A percentile compares a stretch with the other conserved stretches of the same genome.
These are phyloP conservation scores for Odontamblyopus rebecca DNA, from an alignment of 2,797 vertebrate genomes.

Conservation along the genomic window DNA sequence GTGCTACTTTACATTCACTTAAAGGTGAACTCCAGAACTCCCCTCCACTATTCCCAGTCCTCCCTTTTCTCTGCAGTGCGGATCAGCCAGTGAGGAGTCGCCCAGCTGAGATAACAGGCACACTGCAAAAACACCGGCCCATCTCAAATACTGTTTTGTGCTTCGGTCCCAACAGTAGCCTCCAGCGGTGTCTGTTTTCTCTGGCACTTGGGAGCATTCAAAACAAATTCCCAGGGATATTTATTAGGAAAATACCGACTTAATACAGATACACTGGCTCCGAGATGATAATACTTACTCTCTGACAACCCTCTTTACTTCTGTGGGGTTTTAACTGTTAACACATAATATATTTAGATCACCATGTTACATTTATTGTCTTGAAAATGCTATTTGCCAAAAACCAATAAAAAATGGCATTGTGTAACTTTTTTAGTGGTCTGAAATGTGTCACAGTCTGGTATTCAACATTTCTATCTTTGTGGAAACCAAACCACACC, in stretches of 20 bases:
- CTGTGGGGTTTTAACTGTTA: too few species aligned
- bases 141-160: slow-evolving; percentile 21
- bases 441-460: too few species aligned
- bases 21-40: slow-evolving; percentile 29
- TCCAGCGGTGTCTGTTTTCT: slow-evolving; percentile 29
- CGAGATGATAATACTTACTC: background rate
- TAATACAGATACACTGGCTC: too few species aligned
- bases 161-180: slow-evolving; percentile 24
- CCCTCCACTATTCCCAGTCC: slow-evolving; percentile 30
- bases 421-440: too few species aligned
- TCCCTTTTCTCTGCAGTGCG: slow-evolving; percentile 33
- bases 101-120: slow-evolving; percentile 53
- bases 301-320: background rate
- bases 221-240: slow-evolving; percentile 4
- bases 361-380: too few species aligned
- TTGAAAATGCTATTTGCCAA: too few species aligned
- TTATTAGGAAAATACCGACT: too few species aligned
- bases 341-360: too few species aligned
- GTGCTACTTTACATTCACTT: too few species aligned
- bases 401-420: too few species aligned
- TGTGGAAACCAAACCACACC: too few species aligned
- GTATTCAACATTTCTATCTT: too few species aligned
- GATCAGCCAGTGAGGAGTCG: slow-evolving; percentile 35
- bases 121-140: slow-evolving; percentile 38
- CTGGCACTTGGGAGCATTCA: slow-evolving; percentile 25